These are phyloP conservation scores for Muscidifurax raptorellus DNA, from an alignment of 1,140 invertebrate species.

Conservation along the genomic window DNA sequence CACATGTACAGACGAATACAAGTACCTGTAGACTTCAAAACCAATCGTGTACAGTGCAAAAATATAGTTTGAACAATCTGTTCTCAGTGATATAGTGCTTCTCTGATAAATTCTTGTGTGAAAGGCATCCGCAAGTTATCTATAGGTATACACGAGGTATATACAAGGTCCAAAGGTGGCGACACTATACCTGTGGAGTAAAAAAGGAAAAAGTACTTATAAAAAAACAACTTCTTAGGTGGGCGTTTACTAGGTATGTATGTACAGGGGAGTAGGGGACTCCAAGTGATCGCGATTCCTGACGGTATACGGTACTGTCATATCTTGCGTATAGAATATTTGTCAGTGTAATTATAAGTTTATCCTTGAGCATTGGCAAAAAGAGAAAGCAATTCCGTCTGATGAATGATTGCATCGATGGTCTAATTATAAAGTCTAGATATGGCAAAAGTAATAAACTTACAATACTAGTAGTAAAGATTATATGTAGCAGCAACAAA, in stretches of 20 bases:
- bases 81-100: background rate
- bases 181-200: background rate
- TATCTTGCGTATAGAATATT: no score
- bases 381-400: no score
- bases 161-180: background rate
- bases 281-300: background rate
- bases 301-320: background rate
- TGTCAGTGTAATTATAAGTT: no score
- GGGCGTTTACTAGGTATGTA: background rate
- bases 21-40: background rate
- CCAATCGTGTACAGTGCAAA: background rate
- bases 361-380: no score
- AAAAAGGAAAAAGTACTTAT: background rate
- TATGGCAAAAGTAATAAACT: background rate
- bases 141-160: background rate
- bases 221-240: slow-evolving; percentile 2
- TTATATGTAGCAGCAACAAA: no score
- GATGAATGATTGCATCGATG: no score
- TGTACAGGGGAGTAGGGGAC: background rate
- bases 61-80: background rate
- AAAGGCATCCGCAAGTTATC: background rate
- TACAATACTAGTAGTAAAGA: background rate
- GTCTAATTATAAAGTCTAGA: no score
- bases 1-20: background rate
- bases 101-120: background rate